Conservation (phyloP, 2,888 invertebrate species). For the Drosophila neoperkinsi region DNA sequence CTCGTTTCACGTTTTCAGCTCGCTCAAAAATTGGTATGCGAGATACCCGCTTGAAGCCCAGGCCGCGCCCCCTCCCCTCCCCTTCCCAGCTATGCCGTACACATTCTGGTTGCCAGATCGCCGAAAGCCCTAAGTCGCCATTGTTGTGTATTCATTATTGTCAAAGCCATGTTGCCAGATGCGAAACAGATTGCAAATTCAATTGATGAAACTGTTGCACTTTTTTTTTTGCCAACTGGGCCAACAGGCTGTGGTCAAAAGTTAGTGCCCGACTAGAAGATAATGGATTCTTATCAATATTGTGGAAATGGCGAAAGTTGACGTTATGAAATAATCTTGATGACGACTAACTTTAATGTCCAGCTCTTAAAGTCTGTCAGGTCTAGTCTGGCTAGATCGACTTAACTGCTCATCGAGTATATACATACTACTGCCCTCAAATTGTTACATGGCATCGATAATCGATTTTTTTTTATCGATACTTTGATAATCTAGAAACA, state of each 20-base stretch:
- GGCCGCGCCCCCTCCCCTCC: background rate
- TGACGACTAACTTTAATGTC: background rate
- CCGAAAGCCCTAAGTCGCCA: constrained; percentile 62
- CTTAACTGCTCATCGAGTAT: background rate
- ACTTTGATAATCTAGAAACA: background rate
- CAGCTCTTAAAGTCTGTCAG: background rate
- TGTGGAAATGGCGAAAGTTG: background rate
- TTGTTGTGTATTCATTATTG: constrained; percentile 39
- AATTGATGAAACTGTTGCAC: constrained; percentile 62
- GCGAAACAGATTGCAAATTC: constrained; percentile 39
- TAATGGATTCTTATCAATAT: background rate
- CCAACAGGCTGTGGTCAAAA: background rate
- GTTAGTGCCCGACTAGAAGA: background rate
- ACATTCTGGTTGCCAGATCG: constrained; percentile 9
- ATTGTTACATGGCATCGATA: background rate
- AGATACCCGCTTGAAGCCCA: constrained; percentile 31
- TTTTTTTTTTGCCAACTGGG: constrained; percentile 47
- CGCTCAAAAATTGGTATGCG: constrained; percentile 74
- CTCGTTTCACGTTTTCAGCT: constrained; percentile 74
- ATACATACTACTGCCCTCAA: background rate
- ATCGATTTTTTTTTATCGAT: background rate
- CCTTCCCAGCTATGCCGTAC: background rate
- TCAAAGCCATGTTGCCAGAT: constrained; percentile 34
- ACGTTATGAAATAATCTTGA: background rate
- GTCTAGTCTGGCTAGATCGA: background rate